Base-by-base conservation (phyloP, 1,140 invertebrate species). In the Microvelia longipes region DNA sequence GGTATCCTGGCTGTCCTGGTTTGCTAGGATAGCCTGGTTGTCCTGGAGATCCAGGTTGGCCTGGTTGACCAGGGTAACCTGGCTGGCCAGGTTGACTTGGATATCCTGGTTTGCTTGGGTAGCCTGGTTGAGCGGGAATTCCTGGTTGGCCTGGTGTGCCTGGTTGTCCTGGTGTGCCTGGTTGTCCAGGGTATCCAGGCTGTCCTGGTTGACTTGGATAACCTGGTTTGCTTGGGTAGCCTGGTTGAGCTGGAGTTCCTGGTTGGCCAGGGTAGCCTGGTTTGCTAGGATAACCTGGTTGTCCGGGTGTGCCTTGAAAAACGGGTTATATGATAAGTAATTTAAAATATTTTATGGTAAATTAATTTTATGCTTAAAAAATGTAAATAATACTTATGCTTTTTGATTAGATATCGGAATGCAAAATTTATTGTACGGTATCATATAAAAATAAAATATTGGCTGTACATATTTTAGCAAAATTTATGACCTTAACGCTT, bases 211-310 rank as follows among this genome's bases (percentile, higher is more conserved):
- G 66, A 60, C 77, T 76, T 73, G 75, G 76, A 50, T 67, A 28
- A 64, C 75, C 77, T 71, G 75, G 75, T 66, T 69, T 69, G 74
- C 74, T 75, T 64, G 77, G 76, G 28, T 74, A 64, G 19, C 76
- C 76, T 26, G 75, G 74, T 65, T 73, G 72, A 28, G 73, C 69
- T 66, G 73, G 73, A 65, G 71, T 65, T 67, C 69, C 73, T 66
- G 72, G 73, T 15, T 69, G 70, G 27, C 74, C 75, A 71, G 75
- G 73, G 25, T 65, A 1, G 61, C 75, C 73, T 1, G n/a, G n/a
- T n/a, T n/a, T n/a, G n/a, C n/a, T n/a, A n/a, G n/a, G n/a, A n/a
- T n/a, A n/a, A n/a, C n/a, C n/a, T n/a, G n/a, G n/a, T n/a, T n/a
- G n/a, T n/a, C n/a, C n/a, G n/a, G n/a, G n/a, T n/a, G n/a, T n/a